Conservation (phyloP, 2,113 vertebrate species). For the Abramis brama region DNA sequence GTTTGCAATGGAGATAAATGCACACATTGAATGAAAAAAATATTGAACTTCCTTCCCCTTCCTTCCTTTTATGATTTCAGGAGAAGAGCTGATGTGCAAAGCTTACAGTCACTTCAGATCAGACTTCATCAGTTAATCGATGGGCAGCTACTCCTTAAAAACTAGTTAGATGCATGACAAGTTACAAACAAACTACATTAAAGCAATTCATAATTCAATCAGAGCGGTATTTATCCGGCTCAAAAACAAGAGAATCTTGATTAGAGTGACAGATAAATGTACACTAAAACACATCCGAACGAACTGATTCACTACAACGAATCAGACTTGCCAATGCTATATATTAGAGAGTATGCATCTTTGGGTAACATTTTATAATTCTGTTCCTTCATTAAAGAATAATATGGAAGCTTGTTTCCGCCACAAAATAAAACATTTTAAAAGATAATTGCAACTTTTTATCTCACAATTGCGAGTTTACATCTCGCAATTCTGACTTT, state of each 20-base stretch:
- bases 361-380: no score
- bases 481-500: no score
- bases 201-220: background rate
- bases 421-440: no score
- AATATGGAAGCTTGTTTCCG: no score
- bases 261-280: background rate
- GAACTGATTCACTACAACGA: background rate
- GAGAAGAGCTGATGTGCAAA: slow-evolving; percentile 2
- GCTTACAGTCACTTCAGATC: background rate
- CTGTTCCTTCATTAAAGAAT: no score
- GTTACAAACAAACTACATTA: background rate
- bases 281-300: background rate
- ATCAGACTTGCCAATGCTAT: background rate
- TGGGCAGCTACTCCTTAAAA: background rate
- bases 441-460: no score
- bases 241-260: background rate
- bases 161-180: background rate
- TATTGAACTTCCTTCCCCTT: slow-evolving; percentile 16
- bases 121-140: background rate
- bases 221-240: background rate
- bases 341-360: background rate
- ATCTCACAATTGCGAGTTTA: no score
- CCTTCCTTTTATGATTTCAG: background rate
- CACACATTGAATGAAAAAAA: slow-evolving; percentile 1
- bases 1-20: slow-evolving; percentile 14